Base-by-base conservation (phyloP, 2,888 invertebrate genomes). In the Euproctis similis region DNA sequence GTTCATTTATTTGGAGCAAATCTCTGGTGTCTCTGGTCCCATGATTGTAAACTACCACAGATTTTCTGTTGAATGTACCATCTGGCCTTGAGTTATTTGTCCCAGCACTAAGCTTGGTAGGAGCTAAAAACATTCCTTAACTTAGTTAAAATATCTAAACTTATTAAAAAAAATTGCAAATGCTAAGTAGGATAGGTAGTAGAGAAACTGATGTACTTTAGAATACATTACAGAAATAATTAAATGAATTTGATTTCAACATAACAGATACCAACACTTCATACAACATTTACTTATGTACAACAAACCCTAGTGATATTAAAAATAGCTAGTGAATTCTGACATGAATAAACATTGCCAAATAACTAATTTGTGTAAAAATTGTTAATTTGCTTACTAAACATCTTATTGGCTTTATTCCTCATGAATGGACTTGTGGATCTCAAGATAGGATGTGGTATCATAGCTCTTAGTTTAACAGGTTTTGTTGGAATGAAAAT, bases 41-140 rank as follows among this genome's bases (percentile, higher is more conserved):
- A 41, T 82, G 81, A 32, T 80, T 73, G 42, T 81, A 81, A 36
- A 74, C 59, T 6, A 65, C 64, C 2, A 81, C 60, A n/a, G 69
- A 65, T 45, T 67, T 64, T 39, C 58, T 66, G 3, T 36, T 39
- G 5, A 56, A 30, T 3, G 30, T 26, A 33, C 39, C 53, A n/a
- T 53, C 53, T 7, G 47, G 31, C 29, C 50, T 57, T 4, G 53
- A 40, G 42, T 49, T 66, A 1, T 62, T 61, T 12, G 26, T 38
- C 25, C 37, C 43, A 10, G 33, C 40, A 18, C 35, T 53, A n/a
- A 21, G 31, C 41, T 57, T 59, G 11, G 39, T 68, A 68, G 57
- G 36, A 64, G 59, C 46, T 52, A 31, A 30, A 36, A 37, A 17
- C n/a, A n/a, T n/a, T n/a, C n/a, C n/a, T n/a, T n/a, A n/a, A n/a